phyloP scores from a whole-genome alignment of 2,797 vertebrate genomes.

The Etheostoma perlongum region DNA sequence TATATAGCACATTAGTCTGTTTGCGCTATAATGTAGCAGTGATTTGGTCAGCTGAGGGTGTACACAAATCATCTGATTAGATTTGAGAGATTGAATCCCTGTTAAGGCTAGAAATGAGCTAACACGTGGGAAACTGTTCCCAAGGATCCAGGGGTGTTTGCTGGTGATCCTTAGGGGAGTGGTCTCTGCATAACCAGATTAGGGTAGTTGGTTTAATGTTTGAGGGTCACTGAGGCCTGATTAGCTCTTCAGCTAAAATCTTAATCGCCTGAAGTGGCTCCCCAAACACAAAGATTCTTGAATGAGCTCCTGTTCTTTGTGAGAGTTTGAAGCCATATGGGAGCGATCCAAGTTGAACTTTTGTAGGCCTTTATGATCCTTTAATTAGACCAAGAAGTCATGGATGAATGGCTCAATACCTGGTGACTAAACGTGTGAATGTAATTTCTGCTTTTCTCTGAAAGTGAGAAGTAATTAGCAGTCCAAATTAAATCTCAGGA shows the following conservation, averaged over 20 bases:
- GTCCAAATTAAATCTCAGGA: neutral
- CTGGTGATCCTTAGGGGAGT: constrained; percentile 27
- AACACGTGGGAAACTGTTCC: constrained; percentile 45
- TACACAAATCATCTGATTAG: constrained; percentile 29
- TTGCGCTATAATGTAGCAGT: neutral
- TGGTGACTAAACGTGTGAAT: neutral
- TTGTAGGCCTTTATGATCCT: neutral
- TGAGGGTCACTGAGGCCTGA: constrained; percentile 48
- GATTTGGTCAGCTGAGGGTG: neutral
- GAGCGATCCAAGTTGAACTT: constrained; percentile 2
- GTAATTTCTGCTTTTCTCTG: neutral
- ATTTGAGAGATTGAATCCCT: constrained; percentile 7
- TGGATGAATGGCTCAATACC: constrained; percentile 7
- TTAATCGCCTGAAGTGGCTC: constrained; percentile 52
- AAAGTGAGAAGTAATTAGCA: neutral
- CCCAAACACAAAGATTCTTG: constrained; percentile 54
- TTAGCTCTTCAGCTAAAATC: constrained; percentile 55
- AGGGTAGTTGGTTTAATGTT: constrained; percentile 59
- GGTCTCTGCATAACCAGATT: constrained; percentile 63
- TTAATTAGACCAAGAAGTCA: neutral
- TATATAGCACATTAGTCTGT: neutral
- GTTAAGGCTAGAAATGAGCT: constrained; percentile 5
- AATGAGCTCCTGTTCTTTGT: constrained; percentile 37
- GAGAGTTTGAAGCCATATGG: constrained; percentile 33
- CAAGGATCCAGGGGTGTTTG: constrained; percentile 36